phyloP scores from a whole-genome alignment of 2,797 vertebrate species.

The Apogon talboti region DNA sequence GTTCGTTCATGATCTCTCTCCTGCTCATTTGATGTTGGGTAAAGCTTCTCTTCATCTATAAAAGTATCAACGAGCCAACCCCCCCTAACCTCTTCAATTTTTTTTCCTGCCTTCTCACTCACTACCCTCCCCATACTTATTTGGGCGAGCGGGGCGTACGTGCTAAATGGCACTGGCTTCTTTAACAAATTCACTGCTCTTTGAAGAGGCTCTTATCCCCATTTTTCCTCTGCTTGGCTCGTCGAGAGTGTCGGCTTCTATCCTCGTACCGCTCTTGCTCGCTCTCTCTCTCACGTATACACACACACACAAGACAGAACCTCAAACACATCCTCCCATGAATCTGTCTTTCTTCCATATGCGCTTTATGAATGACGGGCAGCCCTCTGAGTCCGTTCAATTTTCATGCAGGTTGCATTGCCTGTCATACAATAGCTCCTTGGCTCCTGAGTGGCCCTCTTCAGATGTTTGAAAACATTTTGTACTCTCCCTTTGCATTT shows the following conservation, averaged over 20 bases:
- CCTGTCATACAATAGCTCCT: slow-evolving; percentile 50
- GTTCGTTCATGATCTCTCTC: slow-evolving; percentile 48
- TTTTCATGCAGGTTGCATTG: slow-evolving; percentile 62
- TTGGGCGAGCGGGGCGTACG: slow-evolving; percentile 69
- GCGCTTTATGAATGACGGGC: slow-evolving; percentile 24
- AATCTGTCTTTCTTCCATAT: slow-evolving; percentile 35
- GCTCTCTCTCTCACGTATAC: slow-evolving; percentile 23
- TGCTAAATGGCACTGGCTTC: slow-evolving; percentile 78
- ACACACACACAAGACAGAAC: slow-evolving; percentile 8
- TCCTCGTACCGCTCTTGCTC: slow-evolving; percentile 24
- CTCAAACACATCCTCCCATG: slow-evolving; percentile 12
- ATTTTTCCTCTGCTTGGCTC: slow-evolving; percentile 57
- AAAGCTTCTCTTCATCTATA: slow-evolving; percentile 66
- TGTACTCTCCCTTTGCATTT: slow-evolving; percentile 43
- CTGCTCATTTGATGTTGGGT: slow-evolving; percentile 54
- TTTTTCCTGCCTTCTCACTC: slow-evolving; percentile 52
- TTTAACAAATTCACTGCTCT: slow-evolving; percentile 72
- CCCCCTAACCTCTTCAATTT: slow-evolving; percentile 17
- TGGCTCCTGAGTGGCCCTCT: slow-evolving; percentile 42
- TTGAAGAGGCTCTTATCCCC: slow-evolving; percentile 78
- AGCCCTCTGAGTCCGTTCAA: slow-evolving; percentile 38
- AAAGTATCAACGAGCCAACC: slow-evolving; percentile 48
- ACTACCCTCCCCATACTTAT: slow-evolving; percentile 50
- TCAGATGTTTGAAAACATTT: slow-evolving; percentile 64
- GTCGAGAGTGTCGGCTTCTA: slow-evolving; percentile 56